Base-by-base conservation (phyloP, 2,113 vertebrate genomes). In the Paralichthys olivaceus region DNA sequence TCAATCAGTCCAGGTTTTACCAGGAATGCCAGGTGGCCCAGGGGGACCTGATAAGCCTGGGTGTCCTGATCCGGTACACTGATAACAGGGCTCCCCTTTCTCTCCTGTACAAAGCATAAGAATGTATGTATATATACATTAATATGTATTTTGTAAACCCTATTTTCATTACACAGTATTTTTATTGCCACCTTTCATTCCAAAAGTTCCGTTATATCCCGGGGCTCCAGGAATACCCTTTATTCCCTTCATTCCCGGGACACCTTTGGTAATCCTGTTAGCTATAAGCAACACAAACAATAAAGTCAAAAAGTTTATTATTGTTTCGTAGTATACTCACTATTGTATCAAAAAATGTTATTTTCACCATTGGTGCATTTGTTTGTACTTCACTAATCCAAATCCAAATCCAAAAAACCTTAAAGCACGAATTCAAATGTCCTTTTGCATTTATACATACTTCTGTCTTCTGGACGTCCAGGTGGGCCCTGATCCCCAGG, bases 401-500 rank as follows among this genome's bases (percentile, higher is more conserved):
- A 49, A 49, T 49, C 40, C 5, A 49, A 19, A 49, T 17, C 20
- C 19, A 49, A 20, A 49, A 49, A 49, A 19, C 40, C 40, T 4
- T 34, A n/a, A n/a, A 11, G 40, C 40, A 43, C 13, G 40, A 43
- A 40, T 12, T 40, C 15, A 43, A 43, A 45, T 45, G 12, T 12
- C 32, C 32, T 13, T 1, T 17, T 12, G 15, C 43, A 45, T 45
- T 61, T 26, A 45, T 15, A 75, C 84, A 58, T 79, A 89, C 89
- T 70, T 84, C 73, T 69, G 59, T 93, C 59, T 80, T 79, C 87
- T 40, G 80, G 82, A 76, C 76, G 74, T 91, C 91, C 96, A 58
- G 95, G 94, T 82, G 90, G 94, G 0, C 97, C 97, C 11, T 77
- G 95, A 26, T 93, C 93, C 2, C 96, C 96, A 25, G 90, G 91